Evolutionary conservation across 2,888 invertebrate species (phyloP), one percentile per base, ranked within the genome.

Genomic region (Mesorhabditis sp.): DNA sequence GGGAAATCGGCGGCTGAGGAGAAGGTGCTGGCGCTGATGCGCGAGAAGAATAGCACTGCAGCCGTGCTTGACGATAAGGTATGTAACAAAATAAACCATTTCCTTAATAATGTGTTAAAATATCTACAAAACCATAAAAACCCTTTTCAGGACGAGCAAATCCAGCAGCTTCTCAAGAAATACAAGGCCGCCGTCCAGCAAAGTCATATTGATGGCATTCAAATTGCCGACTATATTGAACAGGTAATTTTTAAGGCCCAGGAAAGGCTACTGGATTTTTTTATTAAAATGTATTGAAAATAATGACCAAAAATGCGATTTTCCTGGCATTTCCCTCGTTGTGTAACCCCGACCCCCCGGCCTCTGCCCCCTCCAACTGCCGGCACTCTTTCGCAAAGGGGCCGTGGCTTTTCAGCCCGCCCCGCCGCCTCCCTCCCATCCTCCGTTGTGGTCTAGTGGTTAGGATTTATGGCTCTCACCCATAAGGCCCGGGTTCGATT

Each of bases 141-240:
- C 58, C 58, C 1, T 50, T 50, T 50, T 50, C n/a, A 50, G 67
- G 76, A 78, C 44, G 79, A 78, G 43, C 76, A 76, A 61, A 67
- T 78, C 70, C 91, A 92, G 0, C 93, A 94, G 87, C 90, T 95
- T 10, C 89, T 95, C 88, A 94, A 94, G 88, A 95, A 95, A 86
- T 95, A 94, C 89, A 92, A 94, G 78, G 90, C 92, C 3, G 91
- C 92, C 43, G 93, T 95, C 1, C 92, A 92, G 83, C 94, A 95
- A 85, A 90, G 94, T 81, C 93, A 95, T 85, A 73, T 90, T 93
- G 77, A 77, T 64, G 70, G 72, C 43, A 76, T 79, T 58, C 69
- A 73, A 4, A 71, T 81, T 50, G 71, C 71, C 10, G 79, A 77
- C 42, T 74, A 80, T 28, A 67, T 76, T n/a, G 81, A 78, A 65